Evolutionary conservation across 1,140 invertebrate genomes (phyloP).

Genomic region (Lasioglossum albipes): DNA sequence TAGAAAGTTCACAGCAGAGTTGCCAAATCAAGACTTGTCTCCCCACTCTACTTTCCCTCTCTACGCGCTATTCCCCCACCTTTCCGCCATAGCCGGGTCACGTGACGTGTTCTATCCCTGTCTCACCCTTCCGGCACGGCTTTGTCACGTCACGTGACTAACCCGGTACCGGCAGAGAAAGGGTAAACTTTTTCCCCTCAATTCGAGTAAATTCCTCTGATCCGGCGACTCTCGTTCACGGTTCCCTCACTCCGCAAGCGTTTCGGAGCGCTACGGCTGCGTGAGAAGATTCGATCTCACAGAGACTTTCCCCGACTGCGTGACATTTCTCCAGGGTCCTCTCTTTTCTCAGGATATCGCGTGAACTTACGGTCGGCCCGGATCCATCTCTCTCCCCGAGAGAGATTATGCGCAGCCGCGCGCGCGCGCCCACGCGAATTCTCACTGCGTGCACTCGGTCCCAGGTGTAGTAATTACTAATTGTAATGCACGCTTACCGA

Average conservation of each 20-base stretch:
- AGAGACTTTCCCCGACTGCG: constrained; percentile 36
- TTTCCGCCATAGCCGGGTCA: no score
- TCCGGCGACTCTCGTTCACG: no score
- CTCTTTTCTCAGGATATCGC: constrained; percentile 42
- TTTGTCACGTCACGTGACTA: no score
- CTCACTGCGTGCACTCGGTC: constrained; percentile 25
- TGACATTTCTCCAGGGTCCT: constrained; percentile 39
- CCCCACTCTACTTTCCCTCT: no score
- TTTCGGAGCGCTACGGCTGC: background rate
- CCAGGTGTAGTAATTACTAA: constrained; percentile 46
- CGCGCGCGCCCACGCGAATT: constrained; percentile 26
- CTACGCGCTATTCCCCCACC: no score
- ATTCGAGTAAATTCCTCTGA: no score
- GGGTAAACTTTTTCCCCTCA: no score
- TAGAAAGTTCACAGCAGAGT: background rate
- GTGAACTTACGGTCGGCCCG: constrained; percentile 41
- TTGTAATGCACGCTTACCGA: constrained; percentile 33
- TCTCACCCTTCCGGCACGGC: no score
- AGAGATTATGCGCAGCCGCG: background rate
- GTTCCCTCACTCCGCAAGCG: background rate
- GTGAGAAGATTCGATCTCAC: constrained; percentile 38
- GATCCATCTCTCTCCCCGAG: constrained; percentile 23
- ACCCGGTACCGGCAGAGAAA: no score
- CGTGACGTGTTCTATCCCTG: no score
- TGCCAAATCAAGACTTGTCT: no score